Conservation (phyloP, 2,113 vertebrate genomes). For the Nothobranchius furzeri region DNA sequence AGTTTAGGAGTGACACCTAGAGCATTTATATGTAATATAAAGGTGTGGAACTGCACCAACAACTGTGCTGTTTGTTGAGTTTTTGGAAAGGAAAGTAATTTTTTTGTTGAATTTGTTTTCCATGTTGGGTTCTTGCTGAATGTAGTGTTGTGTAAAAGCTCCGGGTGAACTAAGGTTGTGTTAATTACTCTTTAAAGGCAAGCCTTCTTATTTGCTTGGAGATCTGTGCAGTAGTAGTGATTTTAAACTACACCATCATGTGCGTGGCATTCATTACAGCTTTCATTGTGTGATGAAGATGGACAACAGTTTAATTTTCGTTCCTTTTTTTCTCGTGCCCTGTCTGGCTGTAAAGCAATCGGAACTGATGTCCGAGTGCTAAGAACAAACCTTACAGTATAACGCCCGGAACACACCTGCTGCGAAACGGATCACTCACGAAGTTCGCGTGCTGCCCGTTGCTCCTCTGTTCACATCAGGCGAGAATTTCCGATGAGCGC, state of each 20-base stretch:
- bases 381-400: too few species aligned
- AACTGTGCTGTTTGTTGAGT: constrained; percentile 24
- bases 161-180: constrained; percentile 15
- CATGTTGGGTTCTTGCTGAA: constrained; percentile 17
- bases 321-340: too few species aligned
- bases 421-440: too few species aligned
- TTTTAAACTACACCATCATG: not conserved
- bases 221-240: not conserved
- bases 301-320: too few species aligned
- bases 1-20: constrained; percentile 30
- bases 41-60: constrained; percentile 18
- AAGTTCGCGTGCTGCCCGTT: too few species aligned
- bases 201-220: constrained; percentile 4
- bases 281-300: too few species aligned
- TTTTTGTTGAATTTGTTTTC: constrained; percentile 17
- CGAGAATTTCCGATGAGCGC: too few species aligned
- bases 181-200: constrained; percentile 16
- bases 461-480: too few species aligned
- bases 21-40: constrained; percentile 11
- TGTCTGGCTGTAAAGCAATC: too few species aligned
- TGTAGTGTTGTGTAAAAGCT: constrained; percentile 14
- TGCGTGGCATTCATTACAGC: too few species aligned
- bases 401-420: too few species aligned
- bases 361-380: too few species aligned
- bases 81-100: constrained; percentile 3